Conservation (phyloP, 2,888 invertebrate genomes). For the Stenotaenia linearis region DNA sequence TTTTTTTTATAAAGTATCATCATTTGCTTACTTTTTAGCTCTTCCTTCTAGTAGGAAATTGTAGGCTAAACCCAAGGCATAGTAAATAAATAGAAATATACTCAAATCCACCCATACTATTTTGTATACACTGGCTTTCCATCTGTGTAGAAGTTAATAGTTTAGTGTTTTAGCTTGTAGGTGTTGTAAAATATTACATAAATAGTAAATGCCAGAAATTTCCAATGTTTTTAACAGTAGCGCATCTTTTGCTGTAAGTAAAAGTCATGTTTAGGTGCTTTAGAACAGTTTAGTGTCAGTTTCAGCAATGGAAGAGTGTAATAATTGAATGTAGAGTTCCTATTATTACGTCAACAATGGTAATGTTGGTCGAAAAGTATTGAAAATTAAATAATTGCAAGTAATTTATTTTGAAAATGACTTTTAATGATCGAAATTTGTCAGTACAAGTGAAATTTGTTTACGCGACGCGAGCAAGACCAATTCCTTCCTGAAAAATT, state of each 20-base stretch:
- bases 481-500: background rate
- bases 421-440: too few species aligned
- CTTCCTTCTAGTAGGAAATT: conserved; percentile 61
- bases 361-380: too few species aligned
- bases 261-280: background rate
- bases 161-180: background rate
- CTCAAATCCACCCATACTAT: conserved; percentile 83
- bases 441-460: background rate
- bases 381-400: too few species aligned
- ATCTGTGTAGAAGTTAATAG: conserved; percentile 55
- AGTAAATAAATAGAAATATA: conserved; percentile 71
- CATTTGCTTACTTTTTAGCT: conserved; percentile 60
- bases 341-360: too few species aligned
- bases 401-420: too few species aligned
- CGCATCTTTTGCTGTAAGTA: background rate
- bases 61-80: conserved; percentile 70
- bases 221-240: conserved; percentile 53
- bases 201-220: conserved; percentile 77
- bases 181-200: conserved; percentile 54
- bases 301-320: too few species aligned
- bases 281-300: too few species aligned
- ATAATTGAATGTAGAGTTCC: too few species aligned
- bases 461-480: background rate
- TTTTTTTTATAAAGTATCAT: too few species aligned
- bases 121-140: conserved; percentile 93